Conservation (phyloP, 2,888 invertebrate species). For the Drosophila borealis region DNA sequence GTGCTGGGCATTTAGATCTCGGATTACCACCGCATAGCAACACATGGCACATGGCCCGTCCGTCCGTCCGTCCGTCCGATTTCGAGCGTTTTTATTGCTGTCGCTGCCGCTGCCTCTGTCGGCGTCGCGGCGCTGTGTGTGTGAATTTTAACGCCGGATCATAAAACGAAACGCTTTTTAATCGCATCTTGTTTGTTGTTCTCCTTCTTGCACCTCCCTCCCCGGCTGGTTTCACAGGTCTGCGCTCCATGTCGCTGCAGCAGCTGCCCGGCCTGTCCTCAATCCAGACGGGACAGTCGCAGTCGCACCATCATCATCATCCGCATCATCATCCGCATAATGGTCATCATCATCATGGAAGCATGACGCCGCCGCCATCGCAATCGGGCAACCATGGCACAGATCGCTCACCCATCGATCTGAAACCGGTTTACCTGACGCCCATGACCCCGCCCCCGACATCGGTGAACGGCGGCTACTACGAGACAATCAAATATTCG, state of each 20-base stretch:
- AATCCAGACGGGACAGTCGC: conserved; percentile 51
- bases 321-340: conserved; percentile 68
- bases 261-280: conserved; percentile 70
- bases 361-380: conserved; percentile 78
- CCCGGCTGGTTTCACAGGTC: conserved; percentile 61
- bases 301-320: conserved; percentile 59
- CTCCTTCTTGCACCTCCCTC: not conserved
- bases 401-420: conserved; percentile 78
- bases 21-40: conserved; percentile 56
- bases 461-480: conserved; percentile 70
- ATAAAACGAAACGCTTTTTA: conserved; percentile 58
- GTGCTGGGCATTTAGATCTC: conserved; percentile 38
- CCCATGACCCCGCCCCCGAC: conserved; percentile 80
- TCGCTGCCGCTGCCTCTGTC: conserved; percentile 18
- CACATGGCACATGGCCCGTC: conserved; percentile 42
- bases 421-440: conserved; percentile 82
- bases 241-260: conserved; percentile 83
- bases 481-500: conserved; percentile 82
- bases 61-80: conserved; percentile 13
- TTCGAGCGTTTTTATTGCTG: conserved; percentile 48
- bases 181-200: conserved; percentile 40
- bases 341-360: conserved; percentile 68
- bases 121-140: conserved; percentile 60
- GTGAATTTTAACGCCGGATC: conserved; percentile 72
- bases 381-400: conserved; percentile 66